These are phyloP conservation scores for Naja naja DNA, from an alignment of 2,113 vertebrate species.

Conservation along the genomic window DNA sequence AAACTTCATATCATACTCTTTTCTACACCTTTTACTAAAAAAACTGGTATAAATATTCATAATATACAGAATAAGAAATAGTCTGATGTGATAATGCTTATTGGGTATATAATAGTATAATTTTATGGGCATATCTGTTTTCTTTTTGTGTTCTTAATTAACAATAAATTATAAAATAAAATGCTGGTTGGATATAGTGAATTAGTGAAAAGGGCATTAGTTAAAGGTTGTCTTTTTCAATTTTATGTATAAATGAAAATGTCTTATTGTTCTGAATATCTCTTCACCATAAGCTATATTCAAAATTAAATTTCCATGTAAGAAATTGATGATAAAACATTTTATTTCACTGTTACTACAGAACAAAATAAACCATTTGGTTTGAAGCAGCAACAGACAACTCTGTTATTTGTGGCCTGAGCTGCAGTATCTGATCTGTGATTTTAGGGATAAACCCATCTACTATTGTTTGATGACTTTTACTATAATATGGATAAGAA, in stretches of 20 bases:
- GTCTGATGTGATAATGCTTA: background rate
- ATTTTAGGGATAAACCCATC: conserved; percentile 21
- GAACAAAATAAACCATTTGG: background rate
- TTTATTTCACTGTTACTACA: background rate
- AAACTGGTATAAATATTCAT: background rate
- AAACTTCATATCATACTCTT: background rate
- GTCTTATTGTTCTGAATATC: conserved; percentile 52
- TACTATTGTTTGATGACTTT: conserved; percentile 33
- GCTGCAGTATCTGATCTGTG: background rate
- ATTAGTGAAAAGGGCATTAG: conserved; percentile 20
- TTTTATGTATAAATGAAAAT: conserved; percentile 42
- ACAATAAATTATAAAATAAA: background rate
- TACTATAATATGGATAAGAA: background rate
- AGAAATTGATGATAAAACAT: conserved; percentile 25
- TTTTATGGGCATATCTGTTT: background rate
- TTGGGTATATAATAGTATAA: background rate
- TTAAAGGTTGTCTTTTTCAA: conserved; percentile 15
- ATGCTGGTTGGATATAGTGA: background rate
- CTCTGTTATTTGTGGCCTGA: background rate
- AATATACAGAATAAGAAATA: background rate
- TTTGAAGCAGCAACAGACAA: background rate
- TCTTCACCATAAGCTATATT: conserved; percentile 44
- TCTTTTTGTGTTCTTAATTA: background rate
- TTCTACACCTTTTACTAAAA: background rate
- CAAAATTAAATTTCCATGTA: conserved; percentile 29